Percentiles rank a stretch among this genome's conserved stretches.
Conservation (phyloP, 2,888 invertebrate genomes). For the Trypoxylon attenuatum region DNA sequence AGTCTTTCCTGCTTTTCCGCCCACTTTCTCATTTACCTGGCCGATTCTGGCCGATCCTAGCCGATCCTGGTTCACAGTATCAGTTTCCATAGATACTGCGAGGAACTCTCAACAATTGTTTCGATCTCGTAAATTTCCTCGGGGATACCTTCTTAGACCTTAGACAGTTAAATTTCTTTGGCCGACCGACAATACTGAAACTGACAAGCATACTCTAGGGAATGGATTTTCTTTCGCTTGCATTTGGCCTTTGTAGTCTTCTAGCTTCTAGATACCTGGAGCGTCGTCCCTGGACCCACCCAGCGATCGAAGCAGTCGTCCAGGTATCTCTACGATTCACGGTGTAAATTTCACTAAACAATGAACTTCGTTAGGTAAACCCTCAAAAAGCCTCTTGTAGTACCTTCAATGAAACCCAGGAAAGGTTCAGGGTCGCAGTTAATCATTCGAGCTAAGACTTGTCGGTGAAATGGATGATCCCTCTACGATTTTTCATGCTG, state of each 20-base stretch:
- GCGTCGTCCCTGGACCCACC: slow-evolving; percentile 13
- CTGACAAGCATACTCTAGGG: neutral
- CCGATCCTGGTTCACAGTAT: no score
- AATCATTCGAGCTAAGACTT: neutral
- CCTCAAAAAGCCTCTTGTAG: slow-evolving; percentile 24
- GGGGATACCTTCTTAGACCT: neutral
- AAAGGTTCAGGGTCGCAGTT: slow-evolving; percentile 4
- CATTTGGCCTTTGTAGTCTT: no score
- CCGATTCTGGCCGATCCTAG: no score
- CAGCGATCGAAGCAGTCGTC: neutral
- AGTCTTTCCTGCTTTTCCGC: neutral
- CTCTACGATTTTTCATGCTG: neutral
- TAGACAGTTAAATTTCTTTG: neutral
- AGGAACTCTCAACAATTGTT: neutral
- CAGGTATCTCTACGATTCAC: slow-evolving; percentile 39
- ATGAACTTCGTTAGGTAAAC: slow-evolving; percentile 47
- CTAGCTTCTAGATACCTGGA: slow-evolving; percentile 3
- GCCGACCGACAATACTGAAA: neutral
- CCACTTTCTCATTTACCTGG: no score
- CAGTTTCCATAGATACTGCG: neutral
- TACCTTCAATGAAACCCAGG: slow-evolving; percentile 37
- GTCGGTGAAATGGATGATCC: neutral
- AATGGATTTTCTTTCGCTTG: slow-evolving; percentile 10
- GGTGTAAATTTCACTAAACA: slow-evolving; percentile 51
- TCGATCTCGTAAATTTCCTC: neutral